Conservation (phyloP, 2,113 vertebrate species). For the Brachyhypopomus occidentalis region DNA sequence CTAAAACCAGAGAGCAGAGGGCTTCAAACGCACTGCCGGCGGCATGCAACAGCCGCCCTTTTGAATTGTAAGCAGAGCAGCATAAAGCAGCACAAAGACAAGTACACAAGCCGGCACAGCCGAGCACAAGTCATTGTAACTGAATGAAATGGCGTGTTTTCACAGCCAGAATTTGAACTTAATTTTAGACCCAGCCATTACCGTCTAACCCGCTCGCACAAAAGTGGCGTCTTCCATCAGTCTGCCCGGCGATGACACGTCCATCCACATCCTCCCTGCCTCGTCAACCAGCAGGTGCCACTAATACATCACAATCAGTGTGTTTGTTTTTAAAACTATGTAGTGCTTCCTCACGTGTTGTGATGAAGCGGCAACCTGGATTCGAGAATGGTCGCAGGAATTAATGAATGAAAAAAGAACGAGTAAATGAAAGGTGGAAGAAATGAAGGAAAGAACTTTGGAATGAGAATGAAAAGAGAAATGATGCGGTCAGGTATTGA, state of each 20-base stretch:
- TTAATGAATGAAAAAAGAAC: too few relatives aligned
- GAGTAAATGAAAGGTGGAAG: too few relatives aligned
- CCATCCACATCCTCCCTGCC: background rate
- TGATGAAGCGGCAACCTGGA: too few relatives aligned
- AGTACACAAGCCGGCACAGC: conserved; percentile 23
- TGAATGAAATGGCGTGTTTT: conserved; percentile 22
- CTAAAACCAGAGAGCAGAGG: conserved; percentile 52
- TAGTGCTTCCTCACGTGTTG: too few relatives aligned
- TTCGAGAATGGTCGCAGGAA: too few relatives aligned
- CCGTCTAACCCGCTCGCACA: background rate
- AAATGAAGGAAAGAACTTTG: too few relatives aligned
- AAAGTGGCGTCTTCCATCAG: background rate
- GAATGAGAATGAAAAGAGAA: too few relatives aligned
- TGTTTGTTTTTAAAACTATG: background rate
- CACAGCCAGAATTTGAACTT: background rate
- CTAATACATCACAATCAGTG: background rate
- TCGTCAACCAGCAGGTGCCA: background rate
- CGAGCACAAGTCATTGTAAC: background rate
- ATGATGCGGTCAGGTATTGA: too few relatives aligned
- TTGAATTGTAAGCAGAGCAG: conserved; percentile 36
- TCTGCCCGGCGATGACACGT: background rate
- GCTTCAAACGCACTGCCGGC: conserved; percentile 43
- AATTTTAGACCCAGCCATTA: background rate
- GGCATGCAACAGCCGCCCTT: conserved; percentile 26
- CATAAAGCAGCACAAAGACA: conserved; percentile 35